Evolutionary conservation across 2,888 invertebrate species (phyloP).

Genomic region (Acleris holmiana): DNA sequence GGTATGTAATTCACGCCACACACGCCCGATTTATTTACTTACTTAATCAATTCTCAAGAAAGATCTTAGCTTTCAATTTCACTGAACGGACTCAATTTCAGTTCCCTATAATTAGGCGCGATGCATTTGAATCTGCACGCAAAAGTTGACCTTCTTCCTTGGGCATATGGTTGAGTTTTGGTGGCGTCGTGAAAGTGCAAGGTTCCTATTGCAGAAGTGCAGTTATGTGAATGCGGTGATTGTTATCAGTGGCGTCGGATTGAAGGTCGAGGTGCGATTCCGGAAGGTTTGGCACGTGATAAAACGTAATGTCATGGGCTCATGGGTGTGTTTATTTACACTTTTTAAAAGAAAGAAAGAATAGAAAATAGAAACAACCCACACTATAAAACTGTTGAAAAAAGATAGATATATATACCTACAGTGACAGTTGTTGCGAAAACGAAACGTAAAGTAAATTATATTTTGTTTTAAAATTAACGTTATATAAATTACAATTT

Average conservation of each 20-base stretch:
- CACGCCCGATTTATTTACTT: not conserved
- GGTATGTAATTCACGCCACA: not conserved
- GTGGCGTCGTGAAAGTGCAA: slow-evolving; percentile 42
- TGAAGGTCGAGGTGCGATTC: slow-evolving; percentile 50
- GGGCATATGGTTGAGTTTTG: slow-evolving; percentile 15
- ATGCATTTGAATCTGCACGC: slow-evolving; percentile 10
- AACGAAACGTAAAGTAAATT: too few relatives aligned
- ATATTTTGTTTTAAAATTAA: too few relatives aligned
- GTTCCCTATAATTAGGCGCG: slow-evolving; percentile 55
- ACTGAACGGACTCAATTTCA: slow-evolving; percentile 59
- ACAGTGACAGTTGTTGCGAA: too few relatives aligned
- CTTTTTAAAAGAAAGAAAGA: too few relatives aligned
- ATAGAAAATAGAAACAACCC: too few relatives aligned
- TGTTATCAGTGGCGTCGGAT: slow-evolving; percentile 52
- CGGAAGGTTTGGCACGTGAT: slow-evolving; percentile 48
- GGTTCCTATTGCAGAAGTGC: slow-evolving; percentile 67
- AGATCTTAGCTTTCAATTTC: slow-evolving; percentile 52
- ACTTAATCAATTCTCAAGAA: slow-evolving; percentile 11
- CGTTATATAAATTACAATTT: too few relatives aligned
- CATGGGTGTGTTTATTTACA: slow-evolving; percentile 3
- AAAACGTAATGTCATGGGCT: slow-evolving; percentile 34
- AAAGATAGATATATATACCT: too few relatives aligned
- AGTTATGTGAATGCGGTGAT: slow-evolving; percentile 57
- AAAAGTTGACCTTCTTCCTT: not conserved
- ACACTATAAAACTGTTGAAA: too few relatives aligned